Base-by-base conservation (phyloP, 1,140 invertebrate species). In the Sesamia nonagrioides region DNA sequence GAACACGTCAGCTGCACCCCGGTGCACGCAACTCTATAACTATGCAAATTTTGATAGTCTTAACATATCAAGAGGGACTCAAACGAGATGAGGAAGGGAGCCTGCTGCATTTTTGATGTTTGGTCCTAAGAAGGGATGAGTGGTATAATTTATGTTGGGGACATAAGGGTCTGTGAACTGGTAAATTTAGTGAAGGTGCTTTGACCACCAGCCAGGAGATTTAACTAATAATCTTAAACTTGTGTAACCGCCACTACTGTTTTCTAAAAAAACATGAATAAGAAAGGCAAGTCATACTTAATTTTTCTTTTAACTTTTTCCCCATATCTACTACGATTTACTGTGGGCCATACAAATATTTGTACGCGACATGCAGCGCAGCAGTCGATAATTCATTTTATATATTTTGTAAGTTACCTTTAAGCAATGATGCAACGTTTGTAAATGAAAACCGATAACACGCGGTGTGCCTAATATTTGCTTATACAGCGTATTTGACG, bases 41-140 rank as follows among this genome's bases (percentile, higher is more conserved):
- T 74, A 74, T 74, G 71, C 71, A 74, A 74, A 74, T 74, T 74
- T 74, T 74, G 52, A 74, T 60, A 74, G 71, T 74, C 71, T 60
- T 74, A 74, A 27, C 37, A 27, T 15, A 33, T 69, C 21, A 48
- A 18, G 35, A 50, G 66, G 66, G 42, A 50, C 0, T 45, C 42
- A 13, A 6, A n/a, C 37, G 61, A 18, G 61, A 45, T 45, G 61
- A 42, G 33, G 71, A 42, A 58, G 71, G 71, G 56, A 60, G 13
- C 13, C 71, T 27, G 68, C 45, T 42, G 71, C 40, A 69, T 69
- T 58, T 60, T 42, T 60, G 17, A 74, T 74, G 42, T 58, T 45
- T 17, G 15, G 54, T 42, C 0, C 17, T 66, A 21, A 66, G 60
- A 11, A 40, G 35, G 56, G n/a, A 35, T 17, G 33, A 18, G 17